Evolutionary conservation across 2,888 invertebrate species (phyloP).

Genomic region (Saturnia pavonia): DNA sequence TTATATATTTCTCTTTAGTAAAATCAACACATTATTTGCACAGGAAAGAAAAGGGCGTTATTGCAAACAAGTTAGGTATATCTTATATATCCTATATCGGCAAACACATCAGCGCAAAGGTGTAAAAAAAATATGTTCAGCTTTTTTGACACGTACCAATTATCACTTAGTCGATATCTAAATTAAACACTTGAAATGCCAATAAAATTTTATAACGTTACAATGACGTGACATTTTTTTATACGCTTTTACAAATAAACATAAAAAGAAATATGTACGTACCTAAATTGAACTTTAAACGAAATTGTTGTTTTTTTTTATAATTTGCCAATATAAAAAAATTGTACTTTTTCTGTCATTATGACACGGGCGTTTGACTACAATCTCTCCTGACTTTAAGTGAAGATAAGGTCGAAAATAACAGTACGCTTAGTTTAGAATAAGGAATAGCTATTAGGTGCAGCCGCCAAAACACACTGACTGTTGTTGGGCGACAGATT

Average conservation of each 20-base stretch:
- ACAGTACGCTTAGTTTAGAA: not conserved
- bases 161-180: slow-evolving; percentile 67
- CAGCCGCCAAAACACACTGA: not conserved
- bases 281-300: not conserved
- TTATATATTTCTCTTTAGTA: too few species aligned
- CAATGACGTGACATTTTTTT: slow-evolving; percentile 18
- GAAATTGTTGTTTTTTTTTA: too few species aligned
- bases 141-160: slow-evolving; percentile 74
- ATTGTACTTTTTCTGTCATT: too few species aligned
- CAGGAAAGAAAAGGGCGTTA: slow-evolving; percentile 58
- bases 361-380: too few species aligned
- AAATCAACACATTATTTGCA: slow-evolving; percentile 57
- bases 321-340: too few species aligned
- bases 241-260: not conserved
- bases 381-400: not conserved
- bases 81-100: slow-evolving; percentile 38
- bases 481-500: not conserved
- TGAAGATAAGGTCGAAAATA: not conserved
- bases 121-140: slow-evolving; percentile 61
- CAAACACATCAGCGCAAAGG: slow-evolving; percentile 55
- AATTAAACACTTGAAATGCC: slow-evolving; percentile 47
- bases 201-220: slow-evolving; percentile 53
- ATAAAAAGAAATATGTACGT: too few species aligned
- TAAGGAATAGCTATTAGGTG: not conserved
- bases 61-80: slow-evolving; percentile 66